These are phyloP conservation scores for Bolborhynchus lineola DNA, from an alignment of 2,113 vertebrate genomes.

Conservation along the genomic window DNA sequence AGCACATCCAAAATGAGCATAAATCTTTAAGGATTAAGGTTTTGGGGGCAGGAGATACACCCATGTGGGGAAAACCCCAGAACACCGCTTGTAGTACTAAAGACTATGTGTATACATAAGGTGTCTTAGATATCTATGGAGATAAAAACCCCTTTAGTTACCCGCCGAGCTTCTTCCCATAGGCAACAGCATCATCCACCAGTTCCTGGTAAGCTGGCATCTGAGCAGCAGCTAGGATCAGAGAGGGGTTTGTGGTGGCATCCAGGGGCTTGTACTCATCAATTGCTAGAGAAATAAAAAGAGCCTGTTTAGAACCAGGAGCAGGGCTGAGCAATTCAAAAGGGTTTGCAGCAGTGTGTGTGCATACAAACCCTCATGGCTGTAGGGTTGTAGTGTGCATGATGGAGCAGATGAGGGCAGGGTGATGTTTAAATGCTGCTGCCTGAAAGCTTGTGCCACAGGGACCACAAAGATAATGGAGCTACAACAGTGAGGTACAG, in stretches of 20 bases:
- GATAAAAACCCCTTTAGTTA: conserved; percentile 55
- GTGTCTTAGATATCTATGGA: not conserved
- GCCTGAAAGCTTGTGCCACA: not conserved
- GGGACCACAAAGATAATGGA: not conserved
- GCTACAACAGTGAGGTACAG: not conserved
- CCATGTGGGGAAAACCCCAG: not conserved
- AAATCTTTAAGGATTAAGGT: not conserved
- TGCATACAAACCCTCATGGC: not conserved
- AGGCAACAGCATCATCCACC: conserved; percentile 88
- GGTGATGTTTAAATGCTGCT: not conserved
- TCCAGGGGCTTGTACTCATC: conserved; percentile 96
- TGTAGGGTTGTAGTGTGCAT: accelerated
- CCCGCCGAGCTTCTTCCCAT: conserved; percentile 86
- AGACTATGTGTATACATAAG: not conserved
- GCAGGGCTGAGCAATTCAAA: not conserved
- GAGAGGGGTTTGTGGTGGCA: conserved; percentile 96
- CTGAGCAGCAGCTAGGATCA: conserved; percentile 93
- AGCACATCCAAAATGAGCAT: accelerated
- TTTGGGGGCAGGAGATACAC: not conserved
- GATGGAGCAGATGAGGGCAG: not conserved
- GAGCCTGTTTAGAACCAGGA: not conserved
- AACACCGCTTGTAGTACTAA: accelerated
- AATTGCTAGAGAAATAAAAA: conserved; percentile 78
- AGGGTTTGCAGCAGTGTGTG: not conserved
- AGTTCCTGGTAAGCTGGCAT: conserved; percentile 90